Evolutionary conservation across 2,888 invertebrate genomes (phyloP), one percentile per base, ranked within the genome.

Genomic region (Hydroisotoma schaefferi): DNA sequence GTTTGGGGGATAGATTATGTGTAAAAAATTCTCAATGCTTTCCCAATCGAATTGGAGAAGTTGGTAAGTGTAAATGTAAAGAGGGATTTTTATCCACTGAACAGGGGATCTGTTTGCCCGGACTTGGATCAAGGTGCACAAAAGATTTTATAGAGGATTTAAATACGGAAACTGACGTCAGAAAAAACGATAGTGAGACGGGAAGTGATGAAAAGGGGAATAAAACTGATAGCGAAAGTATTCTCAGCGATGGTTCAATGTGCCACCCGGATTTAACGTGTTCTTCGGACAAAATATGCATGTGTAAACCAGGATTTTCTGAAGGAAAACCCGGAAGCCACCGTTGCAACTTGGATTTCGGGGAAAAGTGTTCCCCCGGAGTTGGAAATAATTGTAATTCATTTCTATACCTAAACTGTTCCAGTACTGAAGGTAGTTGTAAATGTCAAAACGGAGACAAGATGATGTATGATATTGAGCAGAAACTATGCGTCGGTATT

Each of bases 221-320:
- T n/a, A n/a, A n/a, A n/a, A n/a, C n/a, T n/a, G n/a, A n/a, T n/a
- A n/a, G n/a, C n/a, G n/a, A n/a, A n/a, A n/a, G n/a, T n/a, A n/a
- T n/a, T n/a, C n/a, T n/a, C n/a, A n/a, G n/a, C n/a, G n/a, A n/a
- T n/a, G n/a, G n/a, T n/a, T n/a, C n/a, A n/a, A n/a, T n/a, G 5
- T 59, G 59, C 27, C 59, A 59, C 51, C 59, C 59, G 23, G 51
- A 59, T 20, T 55, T 59, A 55, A 29, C 55, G 37, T 59, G 55
- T 37, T 22, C 44, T 48, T 49, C 52, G 33, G 44, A 12, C n/a
- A 15, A 12, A n/a, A 43, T 3, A 8, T 29, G 40, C 18, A 8
- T 18, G 27, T 18, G 20, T n/a, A 10, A 5, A 27, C 44, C 25
- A 20, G 28, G 22, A 15, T 18, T 23, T 4, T 28, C 23, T 25